phyloP scores from a whole-genome alignment of 2,113 vertebrate species.

The Sapayoa aenigma region DNA sequence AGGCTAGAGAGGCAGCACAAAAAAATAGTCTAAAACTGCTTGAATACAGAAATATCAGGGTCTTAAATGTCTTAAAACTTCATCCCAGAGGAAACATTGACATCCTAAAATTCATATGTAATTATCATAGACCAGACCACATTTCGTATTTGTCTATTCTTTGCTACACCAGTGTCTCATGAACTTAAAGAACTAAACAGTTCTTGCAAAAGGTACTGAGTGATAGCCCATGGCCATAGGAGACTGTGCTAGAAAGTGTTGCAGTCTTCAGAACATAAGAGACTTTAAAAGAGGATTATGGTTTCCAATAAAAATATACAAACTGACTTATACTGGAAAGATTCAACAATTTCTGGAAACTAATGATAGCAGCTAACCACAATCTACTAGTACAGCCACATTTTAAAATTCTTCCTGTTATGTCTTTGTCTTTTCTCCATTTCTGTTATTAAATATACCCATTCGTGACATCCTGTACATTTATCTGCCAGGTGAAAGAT shows the following conservation, averaged over 20 bases:
- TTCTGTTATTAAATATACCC: neutral
- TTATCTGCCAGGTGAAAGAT: neutral
- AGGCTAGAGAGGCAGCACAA: neutral
- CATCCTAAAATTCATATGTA: neutral
- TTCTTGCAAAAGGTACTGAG: neutral
- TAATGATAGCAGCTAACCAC: neutral
- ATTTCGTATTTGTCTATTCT: neutral
- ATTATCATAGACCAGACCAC: neutral
- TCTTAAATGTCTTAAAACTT: neutral
- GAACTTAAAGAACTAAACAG: neutral
- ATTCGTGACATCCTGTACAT: neutral
- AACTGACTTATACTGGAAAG: neutral
- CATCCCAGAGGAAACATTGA: neutral
- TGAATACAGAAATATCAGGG: fast-evolving
- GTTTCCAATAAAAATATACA: neutral
- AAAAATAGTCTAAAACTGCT: neutral
- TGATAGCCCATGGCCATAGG: neutral
- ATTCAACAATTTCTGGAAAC: neutral
- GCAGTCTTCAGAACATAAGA: neutral
- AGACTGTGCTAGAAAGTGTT: neutral
- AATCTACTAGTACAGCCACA: neutral
- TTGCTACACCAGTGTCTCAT: neutral
- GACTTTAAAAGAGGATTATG: neutral
- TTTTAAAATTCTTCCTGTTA: neutral
- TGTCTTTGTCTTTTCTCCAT: neutral